phyloP scores from a whole-genome alignment of 2,113 vertebrate species.

The Morone saxatilis region DNA sequence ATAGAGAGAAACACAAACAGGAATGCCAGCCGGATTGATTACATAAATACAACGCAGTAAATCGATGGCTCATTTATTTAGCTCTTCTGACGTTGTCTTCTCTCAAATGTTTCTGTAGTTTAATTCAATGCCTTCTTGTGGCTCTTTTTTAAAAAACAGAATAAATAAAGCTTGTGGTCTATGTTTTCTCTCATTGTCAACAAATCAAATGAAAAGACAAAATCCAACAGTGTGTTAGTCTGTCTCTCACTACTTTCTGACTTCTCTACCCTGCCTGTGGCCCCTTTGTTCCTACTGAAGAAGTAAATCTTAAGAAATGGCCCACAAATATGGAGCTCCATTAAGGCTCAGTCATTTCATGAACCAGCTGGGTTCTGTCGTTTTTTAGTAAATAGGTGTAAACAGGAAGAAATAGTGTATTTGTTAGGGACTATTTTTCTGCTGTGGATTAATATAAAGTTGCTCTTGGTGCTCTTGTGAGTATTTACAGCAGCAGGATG shows the following conservation, averaged over 20 bases:
- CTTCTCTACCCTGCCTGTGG: background rate
- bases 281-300: background rate
- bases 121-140: slow-evolving; percentile 26
- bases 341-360: background rate
- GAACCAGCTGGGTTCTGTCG: too few species aligned
- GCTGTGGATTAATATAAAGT: too few species aligned
- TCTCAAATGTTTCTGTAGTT: slow-evolving; percentile 30
- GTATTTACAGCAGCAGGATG: too few species aligned
- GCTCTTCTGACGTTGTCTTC: slow-evolving; percentile 20
- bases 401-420: too few species aligned
- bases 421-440: too few species aligned
- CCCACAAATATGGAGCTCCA: background rate
- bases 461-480: too few species aligned
- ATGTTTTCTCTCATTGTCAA: slow-evolving; percentile 12
- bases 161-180: background rate
- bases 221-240: background rate
- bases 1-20: slow-evolving; percentile 24
- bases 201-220: slow-evolving; percentile 9
- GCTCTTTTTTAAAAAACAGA: background rate
- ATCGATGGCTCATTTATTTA: slow-evolving; percentile 63
- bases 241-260: background rate
- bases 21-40: slow-evolving; percentile 38
- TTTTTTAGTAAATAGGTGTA: too few species aligned
- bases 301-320: background rate
- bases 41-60: slow-evolving; percentile 39